Evolutionary conservation across 2,888 invertebrate species (phyloP).

Genomic region (Liopterus haemorrhoidalis): DNA sequence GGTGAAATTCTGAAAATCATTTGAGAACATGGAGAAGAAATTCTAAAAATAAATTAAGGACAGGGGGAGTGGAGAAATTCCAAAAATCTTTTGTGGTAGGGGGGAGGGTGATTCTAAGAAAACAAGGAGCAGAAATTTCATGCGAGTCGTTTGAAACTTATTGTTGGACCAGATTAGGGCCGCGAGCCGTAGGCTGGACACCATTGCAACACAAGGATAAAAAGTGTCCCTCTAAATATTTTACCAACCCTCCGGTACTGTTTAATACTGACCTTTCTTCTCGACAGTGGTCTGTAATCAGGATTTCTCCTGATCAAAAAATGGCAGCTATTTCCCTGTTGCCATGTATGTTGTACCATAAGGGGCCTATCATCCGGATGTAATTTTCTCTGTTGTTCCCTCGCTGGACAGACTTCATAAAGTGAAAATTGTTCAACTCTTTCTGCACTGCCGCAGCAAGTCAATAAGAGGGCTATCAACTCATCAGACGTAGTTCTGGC

Average conservation of each 20-base stretch:
- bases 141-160: too few species aligned
- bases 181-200: too few species aligned
- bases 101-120: too few species aligned
- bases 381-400: slow-evolving; percentile 81
- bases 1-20: too few species aligned
- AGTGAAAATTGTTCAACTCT: slow-evolving; percentile 80
- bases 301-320: slow-evolving; percentile 78
- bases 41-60: too few species aligned
- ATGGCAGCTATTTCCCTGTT: slow-evolving; percentile 63
- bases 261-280: slow-evolving; percentile 42
- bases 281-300: slow-evolving; percentile 61
- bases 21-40: too few species aligned
- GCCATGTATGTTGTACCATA: slow-evolving; percentile 72
- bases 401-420: slow-evolving; percentile 71
- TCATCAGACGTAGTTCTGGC: slow-evolving; percentile 86
- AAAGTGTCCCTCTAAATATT: too few species aligned
- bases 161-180: too few species aligned
- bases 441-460: slow-evolving; percentile 78
- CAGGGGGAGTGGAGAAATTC: too few species aligned
- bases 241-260: neutral
- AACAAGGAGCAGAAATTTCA: too few species aligned
- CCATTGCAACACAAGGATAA: too few species aligned
- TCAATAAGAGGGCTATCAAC: slow-evolving; percentile 73
- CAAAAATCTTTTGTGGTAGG: too few species aligned
- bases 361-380: slow-evolving; percentile 83